phyloP scores from a whole-genome alignment of 2,888 invertebrate species.

The Dynastes grantii region DNA sequence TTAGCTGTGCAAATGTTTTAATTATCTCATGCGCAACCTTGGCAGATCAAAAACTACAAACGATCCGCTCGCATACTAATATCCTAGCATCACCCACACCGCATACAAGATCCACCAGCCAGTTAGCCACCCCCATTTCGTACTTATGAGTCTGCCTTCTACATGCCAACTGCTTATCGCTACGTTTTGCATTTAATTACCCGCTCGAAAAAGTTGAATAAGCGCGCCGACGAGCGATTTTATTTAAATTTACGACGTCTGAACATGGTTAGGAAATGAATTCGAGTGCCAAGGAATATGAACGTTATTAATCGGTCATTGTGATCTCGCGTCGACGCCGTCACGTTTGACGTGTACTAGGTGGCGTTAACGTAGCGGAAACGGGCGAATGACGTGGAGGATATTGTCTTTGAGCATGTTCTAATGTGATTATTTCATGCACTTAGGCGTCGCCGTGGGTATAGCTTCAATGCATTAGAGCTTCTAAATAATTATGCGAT shows the following conservation, averaged over 20 bases:
- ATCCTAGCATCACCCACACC: neutral
- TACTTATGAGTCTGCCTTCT: neutral
- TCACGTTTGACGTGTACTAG: neutral
- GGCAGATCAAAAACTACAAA: constrained; percentile 31
- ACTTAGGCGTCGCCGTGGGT: neutral
- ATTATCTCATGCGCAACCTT: constrained; percentile 20
- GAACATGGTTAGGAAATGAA: constrained; percentile 23
- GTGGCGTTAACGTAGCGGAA: neutral
- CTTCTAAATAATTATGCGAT: too few relatives aligned
- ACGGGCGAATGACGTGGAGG: neutral
- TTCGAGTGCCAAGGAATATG: constrained; percentile 13
- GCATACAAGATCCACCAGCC: neutral
- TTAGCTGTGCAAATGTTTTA: constrained; percentile 18
- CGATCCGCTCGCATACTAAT: constrained; percentile 16
- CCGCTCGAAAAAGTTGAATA: constrained; percentile 25
- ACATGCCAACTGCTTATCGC: constrained; percentile 24
- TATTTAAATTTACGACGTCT: constrained; percentile 24
- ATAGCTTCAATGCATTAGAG: too few relatives aligned
- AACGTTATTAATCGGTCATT: constrained; percentile 28
- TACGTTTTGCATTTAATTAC: constrained; percentile 38
- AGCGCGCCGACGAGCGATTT: neutral
- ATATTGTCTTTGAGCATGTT: neutral
- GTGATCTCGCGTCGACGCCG: constrained; percentile 2
- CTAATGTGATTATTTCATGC: neutral
- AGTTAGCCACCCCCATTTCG: neutral